A percentile compares a stretch with the other conserved stretches of the same genome.
Conservation (phyloP, 2,113 vertebrate species). For the Channa maculata region DNA sequence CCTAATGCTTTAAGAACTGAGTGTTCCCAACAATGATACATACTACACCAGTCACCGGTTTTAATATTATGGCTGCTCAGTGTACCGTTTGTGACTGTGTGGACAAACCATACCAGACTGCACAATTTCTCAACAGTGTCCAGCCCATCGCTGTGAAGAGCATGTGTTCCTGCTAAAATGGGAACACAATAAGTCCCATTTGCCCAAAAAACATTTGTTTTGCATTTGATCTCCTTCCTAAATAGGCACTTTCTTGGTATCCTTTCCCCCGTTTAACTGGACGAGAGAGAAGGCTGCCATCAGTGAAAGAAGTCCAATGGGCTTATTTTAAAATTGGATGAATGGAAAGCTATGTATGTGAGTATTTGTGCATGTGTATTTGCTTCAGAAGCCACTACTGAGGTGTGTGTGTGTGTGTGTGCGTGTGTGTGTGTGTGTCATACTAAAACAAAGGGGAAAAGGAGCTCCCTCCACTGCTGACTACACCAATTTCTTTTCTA, state of each 20-base stretch:
- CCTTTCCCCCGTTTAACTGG: slow-evolving; percentile 40
- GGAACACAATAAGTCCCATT: slow-evolving; percentile 31
- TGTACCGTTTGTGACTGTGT: neutral
- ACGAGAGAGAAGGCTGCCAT: slow-evolving; percentile 21
- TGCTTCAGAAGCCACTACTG: too few species aligned
- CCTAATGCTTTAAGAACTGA: too few species aligned
- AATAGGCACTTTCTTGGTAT: slow-evolving; percentile 59
- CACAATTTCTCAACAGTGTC: neutral
- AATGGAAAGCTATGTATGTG: slow-evolving; percentile 7
- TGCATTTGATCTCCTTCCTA: slow-evolving; percentile 44
- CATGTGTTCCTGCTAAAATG: slow-evolving; percentile 37
- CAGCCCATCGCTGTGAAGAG: slow-evolving; percentile 32
- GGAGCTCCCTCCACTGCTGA: slow-evolving; percentile 11
- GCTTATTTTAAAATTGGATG: slow-evolving; percentile 39
- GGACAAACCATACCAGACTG: neutral
- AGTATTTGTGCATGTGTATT: neutral
- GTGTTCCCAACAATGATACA: too few species aligned
- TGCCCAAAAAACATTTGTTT: slow-evolving; percentile 45
- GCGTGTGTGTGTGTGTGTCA: neutral
- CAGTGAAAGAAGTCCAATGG: slow-evolving; percentile 27
- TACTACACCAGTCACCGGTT: too few species aligned
- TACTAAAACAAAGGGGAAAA: slow-evolving; percentile 5
- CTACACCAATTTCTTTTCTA: slow-evolving; percentile 8
- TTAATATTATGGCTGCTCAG: neutral
- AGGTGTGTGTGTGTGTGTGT: neutral